phyloP scores from a whole-genome alignment of 92 coral and sea anemone genomes.

The Diadumene lineata region DNA sequence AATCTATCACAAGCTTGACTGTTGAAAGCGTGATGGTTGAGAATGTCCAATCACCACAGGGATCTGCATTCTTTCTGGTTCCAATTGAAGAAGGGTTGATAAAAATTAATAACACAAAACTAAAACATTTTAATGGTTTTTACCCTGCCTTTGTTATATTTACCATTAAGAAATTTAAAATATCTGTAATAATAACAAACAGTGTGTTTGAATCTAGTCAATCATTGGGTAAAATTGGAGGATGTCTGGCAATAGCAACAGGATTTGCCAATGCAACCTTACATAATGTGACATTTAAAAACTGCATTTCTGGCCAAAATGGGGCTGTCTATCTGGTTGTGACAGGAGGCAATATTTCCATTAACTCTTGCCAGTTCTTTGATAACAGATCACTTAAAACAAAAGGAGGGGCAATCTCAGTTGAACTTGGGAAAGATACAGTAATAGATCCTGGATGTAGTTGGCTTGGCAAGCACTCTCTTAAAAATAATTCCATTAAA shows the following conservation, averaged over 20 bases:
- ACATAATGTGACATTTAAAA: constrained; percentile 8
- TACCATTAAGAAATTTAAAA: neutral
- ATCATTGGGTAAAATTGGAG: constrained; percentile 17
- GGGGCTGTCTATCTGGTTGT: constrained; percentile 4
- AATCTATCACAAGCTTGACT: too few species aligned
- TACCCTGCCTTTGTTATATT: constrained; percentile 14
- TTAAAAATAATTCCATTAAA: neutral
- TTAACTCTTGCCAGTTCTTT: neutral
- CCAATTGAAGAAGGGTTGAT: too few species aligned
- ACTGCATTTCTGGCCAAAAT: neutral
- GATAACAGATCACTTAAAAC: neutral
- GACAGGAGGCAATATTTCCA: neutral
- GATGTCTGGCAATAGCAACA: constrained; percentile 1
- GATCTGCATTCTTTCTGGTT: too few species aligned
- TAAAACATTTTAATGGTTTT: constrained; percentile 10
- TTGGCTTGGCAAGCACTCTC: neutral
- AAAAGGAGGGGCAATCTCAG: neutral
- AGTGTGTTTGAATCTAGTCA: constrained; percentile 25
- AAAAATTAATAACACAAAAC: too few species aligned
- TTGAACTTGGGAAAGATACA: neutral
- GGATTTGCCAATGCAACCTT: neutral
- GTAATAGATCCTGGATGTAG: constrained; percentile 2
- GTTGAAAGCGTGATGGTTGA: too few species aligned
- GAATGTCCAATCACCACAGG: too few species aligned
- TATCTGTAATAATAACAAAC: constrained; percentile 18